These are phyloP conservation scores for Choloepus didactylus DNA, from an alignment of 2,797 vertebrate species.

Conservation along the genomic window DNA sequence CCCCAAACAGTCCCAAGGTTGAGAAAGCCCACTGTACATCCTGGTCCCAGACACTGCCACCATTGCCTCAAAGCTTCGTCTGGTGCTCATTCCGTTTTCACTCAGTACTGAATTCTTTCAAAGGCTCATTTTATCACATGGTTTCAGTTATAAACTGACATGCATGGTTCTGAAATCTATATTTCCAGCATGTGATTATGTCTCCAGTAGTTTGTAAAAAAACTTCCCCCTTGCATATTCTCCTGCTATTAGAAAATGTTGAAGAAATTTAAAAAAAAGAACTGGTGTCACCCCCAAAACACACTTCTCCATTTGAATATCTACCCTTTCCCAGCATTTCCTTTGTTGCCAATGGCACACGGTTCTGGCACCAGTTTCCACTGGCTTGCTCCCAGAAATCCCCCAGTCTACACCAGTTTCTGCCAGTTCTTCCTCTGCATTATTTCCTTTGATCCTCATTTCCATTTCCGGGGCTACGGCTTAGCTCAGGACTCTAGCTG, in stretches of 20 bases:
- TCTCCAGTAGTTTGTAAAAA: slow-evolving; percentile 56
- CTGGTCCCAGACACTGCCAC: background rate
- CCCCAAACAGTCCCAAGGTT: fast-evolving
- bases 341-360: background rate
- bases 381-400: background rate
- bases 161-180: slow-evolving; percentile 32
- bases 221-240: background rate
- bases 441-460: slow-evolving; percentile 36
- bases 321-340: background rate
- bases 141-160: slow-evolving; percentile 60
- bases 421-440: background rate
- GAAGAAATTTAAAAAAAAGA: background rate
- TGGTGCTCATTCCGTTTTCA: background rate
- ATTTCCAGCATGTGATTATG: slow-evolving; percentile 42
- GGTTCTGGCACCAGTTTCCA: background rate
- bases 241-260: slow-evolving; percentile 4
- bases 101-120: background rate
- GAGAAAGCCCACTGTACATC: background rate
- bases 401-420: background rate
- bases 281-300: background rate
- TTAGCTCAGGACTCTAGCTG: slow-evolving; percentile 30
- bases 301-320: background rate
- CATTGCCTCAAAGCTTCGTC: background rate
- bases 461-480: slow-evolving; percentile 60
- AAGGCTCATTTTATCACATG: slow-evolving; percentile 37